Conservation (phyloP, 2,888 invertebrate species). For the Dascillus cervinus region DNA sequence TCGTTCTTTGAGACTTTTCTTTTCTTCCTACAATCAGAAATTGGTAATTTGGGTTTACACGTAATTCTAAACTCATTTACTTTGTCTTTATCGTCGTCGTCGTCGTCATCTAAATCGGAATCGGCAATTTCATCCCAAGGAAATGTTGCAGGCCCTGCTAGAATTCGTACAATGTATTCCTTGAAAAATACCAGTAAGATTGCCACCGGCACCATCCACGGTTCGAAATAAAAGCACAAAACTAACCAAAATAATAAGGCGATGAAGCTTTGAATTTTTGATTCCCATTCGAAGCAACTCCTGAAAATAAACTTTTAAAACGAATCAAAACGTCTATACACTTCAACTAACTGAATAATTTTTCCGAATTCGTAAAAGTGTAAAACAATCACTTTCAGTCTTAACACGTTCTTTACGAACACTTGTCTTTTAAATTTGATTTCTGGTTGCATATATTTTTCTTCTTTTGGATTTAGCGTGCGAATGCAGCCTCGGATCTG, state of each 20-base stretch:
- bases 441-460: conserved; percentile 91
- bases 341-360: conserved; percentile 75
- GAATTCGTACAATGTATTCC: conserved; percentile 55
- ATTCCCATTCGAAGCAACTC: conserved; percentile 97
- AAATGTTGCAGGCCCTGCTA: conserved; percentile 35
- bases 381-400: conserved; percentile 83
- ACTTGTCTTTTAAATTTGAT: conserved; percentile 92
- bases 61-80: conserved; percentile 37
- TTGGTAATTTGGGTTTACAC: not conserved
- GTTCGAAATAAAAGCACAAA: conserved; percentile 88
- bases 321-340: not conserved
- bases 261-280: conserved; percentile 70
- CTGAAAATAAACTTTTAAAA: conserved; percentile 44
- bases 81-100: conserved; percentile 87
- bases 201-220: conserved; percentile 87
- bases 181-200: conserved; percentile 74
- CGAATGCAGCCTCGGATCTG: conserved; percentile 85
- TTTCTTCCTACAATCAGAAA: conserved; percentile 67
- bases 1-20: conserved; percentile 88
- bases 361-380: conserved; percentile 84
- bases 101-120: conserved; percentile 68
- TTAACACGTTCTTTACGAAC: conserved; percentile 87
- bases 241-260: conserved; percentile 81
- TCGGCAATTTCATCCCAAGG: conserved; percentile 41
- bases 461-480: conserved; percentile 90